Conservation (phyloP, 2,797 vertebrate species). For the Fringilla coelebs region DNA sequence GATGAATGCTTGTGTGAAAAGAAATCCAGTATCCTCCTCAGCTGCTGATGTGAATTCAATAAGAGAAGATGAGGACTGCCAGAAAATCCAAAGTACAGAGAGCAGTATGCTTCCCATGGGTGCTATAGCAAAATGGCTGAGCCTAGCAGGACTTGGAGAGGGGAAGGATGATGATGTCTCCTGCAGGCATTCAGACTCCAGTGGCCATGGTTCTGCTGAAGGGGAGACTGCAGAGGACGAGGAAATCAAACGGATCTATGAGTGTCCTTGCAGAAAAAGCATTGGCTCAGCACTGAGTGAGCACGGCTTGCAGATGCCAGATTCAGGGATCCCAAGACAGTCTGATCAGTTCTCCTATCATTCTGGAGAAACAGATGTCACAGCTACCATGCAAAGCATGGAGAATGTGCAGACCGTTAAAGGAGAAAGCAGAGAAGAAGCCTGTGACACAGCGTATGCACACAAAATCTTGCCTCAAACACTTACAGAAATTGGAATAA, state of each 20-base stretch:
- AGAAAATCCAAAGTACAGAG: conserved; percentile 34
- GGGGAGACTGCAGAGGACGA: conserved; percentile 89
- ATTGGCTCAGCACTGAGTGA: conserved; percentile 54
- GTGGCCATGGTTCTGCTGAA: conserved; percentile 84
- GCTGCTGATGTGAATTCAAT: conserved; percentile 48
- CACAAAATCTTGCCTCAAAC: conserved; percentile 61
- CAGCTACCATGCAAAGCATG: conserved; percentile 54
- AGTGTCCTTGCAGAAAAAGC: conserved; percentile 76
- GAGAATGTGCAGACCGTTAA: conserved; percentile 76
- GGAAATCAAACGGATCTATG: conserved; percentile 89
- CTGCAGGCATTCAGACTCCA: conserved; percentile 80
- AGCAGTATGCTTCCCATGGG: conserved; percentile 19
- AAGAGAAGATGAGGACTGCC: conserved; percentile 59
- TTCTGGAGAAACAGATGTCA: conserved; percentile 71
- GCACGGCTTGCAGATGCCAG: conserved; percentile 60
- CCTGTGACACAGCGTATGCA: not conserved
- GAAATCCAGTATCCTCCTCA: conserved; percentile 51
- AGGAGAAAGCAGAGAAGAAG: conserved; percentile 75
- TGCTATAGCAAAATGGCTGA: conserved; percentile 67
- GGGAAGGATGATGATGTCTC: conserved; percentile 64
- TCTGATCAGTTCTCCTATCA: conserved; percentile 80
- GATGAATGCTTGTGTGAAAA: conserved; percentile 59
- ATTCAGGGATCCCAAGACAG: conserved; percentile 77
- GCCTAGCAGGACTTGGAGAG: conserved; percentile 61
- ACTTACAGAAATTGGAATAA: conserved; percentile 28